Conservation (phyloP, 2,888 invertebrate genomes). For the Polylopha cassiicola region DNA sequence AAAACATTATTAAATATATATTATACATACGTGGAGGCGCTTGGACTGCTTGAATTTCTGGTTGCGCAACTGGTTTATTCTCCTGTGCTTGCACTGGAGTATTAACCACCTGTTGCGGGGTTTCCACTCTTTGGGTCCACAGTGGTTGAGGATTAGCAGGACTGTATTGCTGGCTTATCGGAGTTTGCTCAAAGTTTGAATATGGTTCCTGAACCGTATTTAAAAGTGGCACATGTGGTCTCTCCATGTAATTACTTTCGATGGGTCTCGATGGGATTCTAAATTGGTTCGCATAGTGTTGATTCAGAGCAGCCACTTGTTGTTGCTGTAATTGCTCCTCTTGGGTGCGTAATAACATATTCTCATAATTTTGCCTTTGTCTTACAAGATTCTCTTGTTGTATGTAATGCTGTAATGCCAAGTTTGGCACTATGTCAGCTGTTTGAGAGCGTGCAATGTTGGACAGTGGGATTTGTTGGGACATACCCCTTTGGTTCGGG, state of each 20-base stretch:
- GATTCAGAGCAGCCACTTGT: conserved; percentile 2
- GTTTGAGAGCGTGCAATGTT: conserved; percentile 26
- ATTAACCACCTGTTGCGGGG: no score
- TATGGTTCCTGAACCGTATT: conserved; percentile 11
- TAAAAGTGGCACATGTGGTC: conserved; percentile 7
- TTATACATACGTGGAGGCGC: no score
- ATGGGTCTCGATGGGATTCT: background rate
- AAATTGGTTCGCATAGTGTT: conserved; percentile 7
- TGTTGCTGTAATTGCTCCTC: conserved; percentile 2
- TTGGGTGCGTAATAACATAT: conserved; percentile 6
- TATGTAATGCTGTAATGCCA: no score
- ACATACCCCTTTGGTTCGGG: conserved; percentile 3
- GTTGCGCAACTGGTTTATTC: no score
- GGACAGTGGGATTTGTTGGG: conserved; percentile 2
- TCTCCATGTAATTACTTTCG: conserved; percentile 7
- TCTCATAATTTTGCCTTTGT: conserved; percentile 20
- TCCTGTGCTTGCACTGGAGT: no score
- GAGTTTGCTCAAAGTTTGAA: conserved; percentile 7
- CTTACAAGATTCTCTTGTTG: conserved; percentile 8
- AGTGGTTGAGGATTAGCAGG: no score
- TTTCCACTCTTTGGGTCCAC: no score
- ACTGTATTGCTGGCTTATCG: conserved; percentile 11
- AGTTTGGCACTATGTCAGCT: conserved; percentile 13
- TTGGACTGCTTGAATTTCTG: no score
- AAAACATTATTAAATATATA: no score